Evolutionary conservation across 2,797 vertebrate genomes (phyloP).

Genomic region (Gastrophryne carolinensis): DNA sequence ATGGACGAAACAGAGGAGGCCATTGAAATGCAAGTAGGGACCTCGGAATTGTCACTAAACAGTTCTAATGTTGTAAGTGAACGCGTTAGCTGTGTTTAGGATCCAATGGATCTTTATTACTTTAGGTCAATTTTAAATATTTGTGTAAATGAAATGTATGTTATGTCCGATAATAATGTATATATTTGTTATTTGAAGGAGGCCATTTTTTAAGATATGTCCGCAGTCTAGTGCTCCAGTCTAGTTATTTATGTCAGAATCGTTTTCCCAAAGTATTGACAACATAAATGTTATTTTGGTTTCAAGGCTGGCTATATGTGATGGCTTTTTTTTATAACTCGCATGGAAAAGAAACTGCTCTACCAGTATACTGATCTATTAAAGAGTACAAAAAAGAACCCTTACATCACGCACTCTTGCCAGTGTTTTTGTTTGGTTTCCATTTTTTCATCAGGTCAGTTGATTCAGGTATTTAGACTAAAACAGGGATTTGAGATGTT

Average conservation of each 20-base stretch:
- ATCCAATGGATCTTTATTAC: conserved; percentile 38
- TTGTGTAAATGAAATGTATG: conserved; percentile 56
- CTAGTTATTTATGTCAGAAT: conserved; percentile 56
- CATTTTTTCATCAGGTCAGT: background rate
- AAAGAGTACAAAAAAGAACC: conserved; percentile 19
- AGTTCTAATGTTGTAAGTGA: conserved; percentile 79
- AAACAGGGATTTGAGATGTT: too few relatives aligned
- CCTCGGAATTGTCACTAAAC: conserved; percentile 77
- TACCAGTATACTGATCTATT: conserved; percentile 45
- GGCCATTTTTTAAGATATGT: conserved; percentile 61
- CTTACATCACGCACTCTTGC: background rate
- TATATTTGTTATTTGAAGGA: conserved; percentile 68
- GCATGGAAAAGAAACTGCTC: conserved; percentile 63
- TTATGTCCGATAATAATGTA: conserved; percentile 64
- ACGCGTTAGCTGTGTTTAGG: conserved; percentile 86
- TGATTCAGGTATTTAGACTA: too few relatives aligned
- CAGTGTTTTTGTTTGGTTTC: background rate
- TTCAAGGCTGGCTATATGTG: conserved; percentile 62
- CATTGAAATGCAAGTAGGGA: conserved; percentile 73
- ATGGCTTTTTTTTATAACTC: conserved; percentile 59
- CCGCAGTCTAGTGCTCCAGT: conserved; percentile 67
- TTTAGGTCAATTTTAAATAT: conserved; percentile 38
- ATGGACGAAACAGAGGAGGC: conserved; percentile 75
- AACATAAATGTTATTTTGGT: conserved; percentile 69
- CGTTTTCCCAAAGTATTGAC: conserved; percentile 25